Evolutionary conservation across 2,888 invertebrate species (phyloP), one percentile per base, ranked within the genome.

Genomic region (Macrosoma leucophasiata): DNA sequence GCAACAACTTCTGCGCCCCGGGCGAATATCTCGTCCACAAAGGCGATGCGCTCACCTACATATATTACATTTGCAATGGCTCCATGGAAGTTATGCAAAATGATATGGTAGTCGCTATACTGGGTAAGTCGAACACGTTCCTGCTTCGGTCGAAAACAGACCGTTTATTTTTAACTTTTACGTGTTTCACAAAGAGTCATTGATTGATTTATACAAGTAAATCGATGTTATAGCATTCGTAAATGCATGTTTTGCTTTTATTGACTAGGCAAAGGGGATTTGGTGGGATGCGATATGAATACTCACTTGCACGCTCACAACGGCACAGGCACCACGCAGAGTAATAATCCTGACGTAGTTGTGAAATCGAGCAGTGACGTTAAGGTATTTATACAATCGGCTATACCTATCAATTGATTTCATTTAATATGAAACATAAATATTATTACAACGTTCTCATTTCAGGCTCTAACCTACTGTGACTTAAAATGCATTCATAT

Each of bases 41-140:
- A 81, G 97, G 97, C 21, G 97, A 97, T 61, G 96, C 96, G 4
- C 88, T 97, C 14, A 92, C 93, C 41, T 95, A 95, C 66, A 94
- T 97, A 57, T 97, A 96, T 78, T 96, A 97, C 74, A 90, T 97
- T 48, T 97, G 96, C 84, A 97, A 97, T 64, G 97, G 97, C 4
- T 96, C 96, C 14, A 96, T 97, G 96, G 97, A 97, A 79, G 96
- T 97, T 24, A 93, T 97, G 58, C 96, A 97, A 71, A 93, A 96
- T 59, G 93, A 92, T 45, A 97, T 97, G 95, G 97, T 97, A 31
- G 97, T 97, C 11, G 97, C 97, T 37, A 97, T 98, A 58, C 86
- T 97, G 49, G 97, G 97, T 97, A 79, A 88, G 89, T 75, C 31
- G 21, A 36, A 4, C 11, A 9, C 10, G 12, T 13, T 35, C n/a